Base-by-base conservation (phyloP, 2,113 vertebrate genomes). In the Nipponia nippon region DNA sequence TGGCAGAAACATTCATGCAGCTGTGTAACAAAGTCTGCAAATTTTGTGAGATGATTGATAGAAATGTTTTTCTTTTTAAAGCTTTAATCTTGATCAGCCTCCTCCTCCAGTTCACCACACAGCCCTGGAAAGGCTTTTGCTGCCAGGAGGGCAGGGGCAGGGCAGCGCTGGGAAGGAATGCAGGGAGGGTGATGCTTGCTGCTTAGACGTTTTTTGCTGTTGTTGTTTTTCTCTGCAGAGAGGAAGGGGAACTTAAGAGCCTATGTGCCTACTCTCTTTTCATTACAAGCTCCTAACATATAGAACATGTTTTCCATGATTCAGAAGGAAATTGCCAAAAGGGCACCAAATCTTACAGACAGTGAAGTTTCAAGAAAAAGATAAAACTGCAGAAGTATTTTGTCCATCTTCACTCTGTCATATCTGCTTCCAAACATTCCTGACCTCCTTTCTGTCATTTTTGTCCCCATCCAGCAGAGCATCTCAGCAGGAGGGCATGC, bases 301-400 rank as follows among this genome's bases (percentile, higher is more conserved):
- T 50, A 73, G 91, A 84, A 85, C 13, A 38, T 53, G 11, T 80
- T 97, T 93, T 42, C 6, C 81, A 5, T 40, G 13, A 58, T 22
- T 53, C 83, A 96, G 96, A 95, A 94, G n/a, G 83, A 97, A 84
- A 80, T 72, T 18, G 61, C 81, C 0, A 89, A 80, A 87, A 96
- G 93, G 58, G 44, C 63, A 15, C 19, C 89, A 56, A 87, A 90
- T 38, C 82, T 96, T 59, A 92, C 91, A 86, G 97, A 95, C 16
- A 96, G 93, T 7, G 87, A 96, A 1, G 71, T 95, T 86, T 78
- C 16, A 11, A 94, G 82, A 69, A 95, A 97, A 95, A 71, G 84
- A 6, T 90, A 73, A 93, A 29, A 7, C 73, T 22, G 7, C 55
- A 27, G 94, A 97, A 95, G 92, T 95, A 2, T 52, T 67, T 93